Conservation (phyloP, 2,797 vertebrate genomes). For the Parauchenoglanis punctatus region DNA sequence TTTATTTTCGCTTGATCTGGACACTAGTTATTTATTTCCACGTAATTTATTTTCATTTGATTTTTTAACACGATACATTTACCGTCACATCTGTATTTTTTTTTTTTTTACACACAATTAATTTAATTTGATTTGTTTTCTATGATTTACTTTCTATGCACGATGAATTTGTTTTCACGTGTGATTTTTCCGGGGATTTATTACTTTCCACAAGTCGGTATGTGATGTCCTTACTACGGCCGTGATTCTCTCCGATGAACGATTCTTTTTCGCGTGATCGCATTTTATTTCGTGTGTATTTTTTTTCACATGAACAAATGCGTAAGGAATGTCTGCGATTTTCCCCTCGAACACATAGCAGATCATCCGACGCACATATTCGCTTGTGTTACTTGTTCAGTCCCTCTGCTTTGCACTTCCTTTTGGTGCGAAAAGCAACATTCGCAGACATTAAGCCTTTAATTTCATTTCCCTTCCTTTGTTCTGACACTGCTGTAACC, state of each 20-base stretch:
- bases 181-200: not conserved
- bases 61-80: not conserved
- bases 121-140: too few species aligned
- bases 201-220: not conserved
- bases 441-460: conserved; percentile 93
- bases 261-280: not conserved
- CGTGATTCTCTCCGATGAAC: not conserved
- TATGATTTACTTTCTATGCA: not conserved
- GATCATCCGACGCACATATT: not conserved
- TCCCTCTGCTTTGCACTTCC: conserved; percentile 1
- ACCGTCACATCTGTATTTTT: not conserved
- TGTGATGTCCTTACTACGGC: not conserved
- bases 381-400: conserved; percentile 62
- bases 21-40: too few species aligned
- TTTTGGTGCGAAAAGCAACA: conserved; percentile 72
- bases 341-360: not conserved
- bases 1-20: too few species aligned
- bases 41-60: not conserved
- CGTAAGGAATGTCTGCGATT: not conserved
- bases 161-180: not conserved
- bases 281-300: not conserved
- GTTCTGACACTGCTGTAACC: conserved; percentile 77
- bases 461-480: conserved; percentile 85
- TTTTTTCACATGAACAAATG: not conserved
- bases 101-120: too few species aligned